A percentile compares a stretch with the other conserved stretches of the same genome.
Evolutionary conservation across 2,888 invertebrate genomes (phyloP).

Genomic region (Melanchra persicariae): DNA sequence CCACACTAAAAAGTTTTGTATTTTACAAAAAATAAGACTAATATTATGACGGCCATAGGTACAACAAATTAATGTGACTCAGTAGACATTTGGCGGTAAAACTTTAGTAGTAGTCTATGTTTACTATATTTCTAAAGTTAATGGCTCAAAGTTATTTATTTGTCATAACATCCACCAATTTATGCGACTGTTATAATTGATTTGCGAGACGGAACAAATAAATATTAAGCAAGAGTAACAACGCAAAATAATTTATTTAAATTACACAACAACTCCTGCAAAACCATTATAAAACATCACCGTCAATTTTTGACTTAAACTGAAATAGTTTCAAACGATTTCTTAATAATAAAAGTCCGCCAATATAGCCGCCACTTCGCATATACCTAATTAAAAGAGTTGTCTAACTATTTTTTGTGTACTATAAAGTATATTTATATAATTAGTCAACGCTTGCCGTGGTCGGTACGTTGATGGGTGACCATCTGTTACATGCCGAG

Average conservation of each 20-base stretch:
- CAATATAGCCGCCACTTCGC: no score
- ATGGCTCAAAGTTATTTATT: constrained; percentile 16
- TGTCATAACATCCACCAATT: constrained; percentile 18
- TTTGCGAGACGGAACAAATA: constrained; percentile 8
- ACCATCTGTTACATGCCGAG: no score
- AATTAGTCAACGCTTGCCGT: no score
- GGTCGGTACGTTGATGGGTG: no score
- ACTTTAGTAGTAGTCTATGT: constrained; percentile 26
- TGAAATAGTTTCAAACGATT: background rate
- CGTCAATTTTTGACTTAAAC: background rate
- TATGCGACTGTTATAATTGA: background rate
- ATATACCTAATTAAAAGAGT: no score
- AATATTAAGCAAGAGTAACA: background rate
- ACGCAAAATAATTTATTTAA: background rate
- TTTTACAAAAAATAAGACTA: constrained; percentile 7
- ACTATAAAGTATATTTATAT: no score
- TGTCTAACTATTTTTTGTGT: no score
- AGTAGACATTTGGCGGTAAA: constrained; percentile 13
- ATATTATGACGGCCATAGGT: constrained; percentile 10
- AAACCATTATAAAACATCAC: background rate
- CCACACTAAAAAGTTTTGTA: constrained; percentile 23
- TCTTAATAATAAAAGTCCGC: no score
- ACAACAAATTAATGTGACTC: constrained; percentile 18
- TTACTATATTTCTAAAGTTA: constrained; percentile 36
- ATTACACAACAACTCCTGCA: background rate